A percentile compares a stretch with the other conserved stretches of the same genome.
These are phyloP conservation scores for Australoheros scitulus DNA, from an alignment of 2,113 vertebrate species.

Conservation along the genomic window DNA sequence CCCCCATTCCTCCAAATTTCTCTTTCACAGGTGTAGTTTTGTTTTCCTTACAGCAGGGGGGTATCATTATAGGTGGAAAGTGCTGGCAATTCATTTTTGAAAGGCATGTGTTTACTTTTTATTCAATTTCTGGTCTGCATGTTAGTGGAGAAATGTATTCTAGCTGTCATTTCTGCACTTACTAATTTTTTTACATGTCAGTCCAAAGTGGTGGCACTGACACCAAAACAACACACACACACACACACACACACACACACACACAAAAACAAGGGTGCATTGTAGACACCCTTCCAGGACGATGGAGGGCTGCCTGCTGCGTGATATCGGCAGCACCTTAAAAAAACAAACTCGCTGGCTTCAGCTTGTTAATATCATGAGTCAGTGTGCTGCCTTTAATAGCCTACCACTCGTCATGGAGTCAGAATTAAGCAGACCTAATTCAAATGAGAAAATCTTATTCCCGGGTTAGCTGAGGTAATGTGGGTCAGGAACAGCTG, in stretches of 20 bases:
- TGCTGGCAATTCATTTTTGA: not conserved
- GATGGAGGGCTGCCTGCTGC: constrained; percentile 16
- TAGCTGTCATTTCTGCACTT: not conserved
- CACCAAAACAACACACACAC: not conserved
- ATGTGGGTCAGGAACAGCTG: constrained; percentile 58
- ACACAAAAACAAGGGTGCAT: not conserved
- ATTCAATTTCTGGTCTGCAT: not conserved
- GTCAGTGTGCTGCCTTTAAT: constrained; percentile 8
- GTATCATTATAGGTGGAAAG: not conserved
- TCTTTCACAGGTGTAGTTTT: not conserved
- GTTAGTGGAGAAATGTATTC: not conserved
- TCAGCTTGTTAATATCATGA: not conserved
- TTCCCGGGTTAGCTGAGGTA: constrained; percentile 41
- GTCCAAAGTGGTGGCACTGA: not conserved
- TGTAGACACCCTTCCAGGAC: not conserved
- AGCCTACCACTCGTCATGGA: not conserved
- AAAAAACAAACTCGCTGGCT: not conserved
- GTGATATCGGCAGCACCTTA: not conserved
- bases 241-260: not conserved
- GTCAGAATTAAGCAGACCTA: constrained; percentile 26
- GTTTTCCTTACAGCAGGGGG: not conserved
- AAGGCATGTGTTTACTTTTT: not conserved
- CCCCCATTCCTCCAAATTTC: not conserved
- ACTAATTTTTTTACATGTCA: not conserved
- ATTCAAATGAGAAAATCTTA: constrained; percentile 47